phyloP scores from a whole-genome alignment of 2,888 invertebrate genomes.

The Latheticus oryzae region DNA sequence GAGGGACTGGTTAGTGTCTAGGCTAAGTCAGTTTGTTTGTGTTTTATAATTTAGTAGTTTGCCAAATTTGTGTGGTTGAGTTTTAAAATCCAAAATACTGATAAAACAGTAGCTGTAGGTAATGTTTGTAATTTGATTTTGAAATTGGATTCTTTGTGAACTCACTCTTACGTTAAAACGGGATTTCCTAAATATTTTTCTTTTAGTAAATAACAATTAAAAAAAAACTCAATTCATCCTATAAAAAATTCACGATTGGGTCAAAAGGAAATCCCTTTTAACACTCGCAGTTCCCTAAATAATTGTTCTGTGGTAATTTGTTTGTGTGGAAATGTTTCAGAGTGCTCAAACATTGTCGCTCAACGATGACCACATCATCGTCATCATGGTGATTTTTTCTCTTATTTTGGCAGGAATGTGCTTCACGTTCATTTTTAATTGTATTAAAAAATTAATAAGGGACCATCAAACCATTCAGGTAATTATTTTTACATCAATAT shows the following conservation, averaged over 20 bases:
- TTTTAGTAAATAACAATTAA: constrained; percentile 2
- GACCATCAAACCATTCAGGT: constrained; percentile 91
- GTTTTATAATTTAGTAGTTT: constrained; percentile 13
- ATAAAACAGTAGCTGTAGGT: background rate
- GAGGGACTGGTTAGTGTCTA: constrained; percentile 38
- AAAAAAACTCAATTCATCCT: constrained; percentile 1
- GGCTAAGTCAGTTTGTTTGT: constrained; percentile 33
- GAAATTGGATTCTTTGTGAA: constrained; percentile 1
- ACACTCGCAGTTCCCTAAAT: constrained; percentile 13
- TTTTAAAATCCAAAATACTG: too few relatives aligned
- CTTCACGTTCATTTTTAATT: constrained; percentile 89
- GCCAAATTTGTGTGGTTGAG: constrained; percentile 1
- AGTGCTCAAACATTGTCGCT: constrained; percentile 58
- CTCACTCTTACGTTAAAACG: background rate
- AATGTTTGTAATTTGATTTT: background rate
- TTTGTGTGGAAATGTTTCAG: constrained; percentile 53
- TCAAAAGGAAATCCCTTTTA: constrained; percentile 21
- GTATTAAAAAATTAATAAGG: constrained; percentile 84
- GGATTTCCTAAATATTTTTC: constrained; percentile 3
- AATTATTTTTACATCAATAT: too few relatives aligned
- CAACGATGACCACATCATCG: constrained; percentile 80
- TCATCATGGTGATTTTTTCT: constrained; percentile 89
- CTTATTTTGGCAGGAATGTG: constrained; percentile 89
- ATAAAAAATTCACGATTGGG: constrained; percentile 25
- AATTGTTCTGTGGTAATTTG: constrained; percentile 6